Evolutionary conservation across 2,113 vertebrate species (phyloP).

Genomic region (Siphamia tubifer): DNA sequence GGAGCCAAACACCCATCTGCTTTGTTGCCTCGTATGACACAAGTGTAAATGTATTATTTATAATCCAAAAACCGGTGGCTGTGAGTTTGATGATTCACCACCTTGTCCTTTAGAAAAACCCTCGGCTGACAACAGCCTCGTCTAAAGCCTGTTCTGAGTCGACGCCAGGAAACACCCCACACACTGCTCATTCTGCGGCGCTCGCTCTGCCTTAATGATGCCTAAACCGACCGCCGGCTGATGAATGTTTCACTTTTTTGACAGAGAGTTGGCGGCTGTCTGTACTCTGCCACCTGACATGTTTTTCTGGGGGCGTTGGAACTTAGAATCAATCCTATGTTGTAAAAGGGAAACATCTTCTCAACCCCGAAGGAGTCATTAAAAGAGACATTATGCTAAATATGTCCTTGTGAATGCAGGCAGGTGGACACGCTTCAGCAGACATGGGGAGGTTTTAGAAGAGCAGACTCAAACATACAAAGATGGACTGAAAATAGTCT

Average conservation of each 20-base stretch:
- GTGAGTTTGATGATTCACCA: conserved; percentile 24
- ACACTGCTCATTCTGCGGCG: conserved; percentile 10
- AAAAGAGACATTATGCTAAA: neutral
- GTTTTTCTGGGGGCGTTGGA: neutral
- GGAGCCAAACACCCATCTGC: neutral
- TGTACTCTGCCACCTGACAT: neutral
- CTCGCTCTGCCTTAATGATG: neutral
- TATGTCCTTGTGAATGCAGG: too few species aligned
- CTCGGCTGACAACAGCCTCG: neutral
- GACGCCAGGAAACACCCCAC: conserved; percentile 17
- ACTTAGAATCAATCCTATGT: neutral
- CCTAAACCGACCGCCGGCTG: neutral
- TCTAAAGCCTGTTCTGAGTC: neutral
- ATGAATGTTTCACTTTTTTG: conserved; percentile 17
- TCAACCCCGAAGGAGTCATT: neutral
- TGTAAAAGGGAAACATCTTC: neutral
- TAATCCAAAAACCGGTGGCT: neutral
- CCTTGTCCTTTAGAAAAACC: conserved; percentile 31
- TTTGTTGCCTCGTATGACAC: conserved; percentile 4
- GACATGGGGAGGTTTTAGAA: too few species aligned
- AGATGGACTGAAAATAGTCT: too few species aligned
- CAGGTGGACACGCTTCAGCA: too few species aligned
- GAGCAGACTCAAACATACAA: too few species aligned
- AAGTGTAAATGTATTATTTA: neutral
- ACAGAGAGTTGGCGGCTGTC: conserved; percentile 5